A percentile compares a stretch with the other conserved stretches of the same genome.
phyloP scores from a whole-genome alignment of 2,113 vertebrate genomes.

The Poeciliopsis turrubarensis region DNA sequence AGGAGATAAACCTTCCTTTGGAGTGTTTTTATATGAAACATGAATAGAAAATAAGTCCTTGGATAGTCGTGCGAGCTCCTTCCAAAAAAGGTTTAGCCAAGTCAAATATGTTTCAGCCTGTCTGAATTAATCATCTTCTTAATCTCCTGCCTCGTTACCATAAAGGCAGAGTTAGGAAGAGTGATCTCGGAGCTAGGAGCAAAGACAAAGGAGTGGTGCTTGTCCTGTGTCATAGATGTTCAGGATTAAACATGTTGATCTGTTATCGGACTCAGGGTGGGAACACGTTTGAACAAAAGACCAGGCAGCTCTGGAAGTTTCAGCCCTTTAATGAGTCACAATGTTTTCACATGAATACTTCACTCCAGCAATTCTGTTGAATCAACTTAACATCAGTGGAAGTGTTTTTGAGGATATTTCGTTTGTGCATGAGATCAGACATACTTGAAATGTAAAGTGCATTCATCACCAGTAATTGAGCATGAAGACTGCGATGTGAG shows the following conservation, averaged over 20 bases:
- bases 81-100: slow-evolving; percentile 16
- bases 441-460: not conserved
- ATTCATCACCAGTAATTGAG: not conserved
- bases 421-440: slow-evolving; percentile 1
- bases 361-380: slow-evolving; percentile 31
- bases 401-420: not conserved
- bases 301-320: not conserved
- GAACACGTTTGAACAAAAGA: slow-evolving; percentile 45
- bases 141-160: slow-evolving; percentile 7
- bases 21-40: too few species aligned
- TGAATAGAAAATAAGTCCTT: not conserved
- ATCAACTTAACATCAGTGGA: slow-evolving; percentile 27
- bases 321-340: slow-evolving; percentile 43
- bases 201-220: slow-evolving; percentile 24
- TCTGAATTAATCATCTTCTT: slow-evolving; percentile 20
- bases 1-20: too few species aligned
- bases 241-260: slow-evolving; percentile 71
- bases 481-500: slow-evolving; percentile 5
- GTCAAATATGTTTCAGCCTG: slow-evolving; percentile 51
- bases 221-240: slow-evolving; percentile 18
- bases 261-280: slow-evolving; percentile 29
- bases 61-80: slow-evolving; percentile 10
- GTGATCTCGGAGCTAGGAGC: not conserved
- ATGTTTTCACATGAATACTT: slow-evolving; percentile 9
- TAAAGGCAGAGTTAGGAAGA: slow-evolving; percentile 1